Evolutionary conservation across 2,797 vertebrate species (phyloP).

Genomic region (Cryptoblepharus egeriae): DNA sequence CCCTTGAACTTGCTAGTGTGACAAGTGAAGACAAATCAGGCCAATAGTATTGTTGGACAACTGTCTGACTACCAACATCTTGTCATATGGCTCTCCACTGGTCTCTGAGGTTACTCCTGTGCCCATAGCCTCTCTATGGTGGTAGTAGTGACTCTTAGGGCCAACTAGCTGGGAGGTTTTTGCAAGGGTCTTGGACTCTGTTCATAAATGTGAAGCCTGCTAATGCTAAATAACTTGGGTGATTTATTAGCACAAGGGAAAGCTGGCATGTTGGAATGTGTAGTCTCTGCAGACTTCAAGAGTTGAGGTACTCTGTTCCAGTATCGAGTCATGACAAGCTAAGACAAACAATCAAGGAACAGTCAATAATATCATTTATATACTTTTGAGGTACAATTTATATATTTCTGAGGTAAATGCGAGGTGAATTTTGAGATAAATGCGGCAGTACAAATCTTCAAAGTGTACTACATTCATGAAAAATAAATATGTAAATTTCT

Average conservation of each 20-base stretch:
- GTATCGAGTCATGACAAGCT: background rate
- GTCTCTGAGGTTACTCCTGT: no score
- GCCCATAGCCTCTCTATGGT: no score
- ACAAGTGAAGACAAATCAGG: no score
- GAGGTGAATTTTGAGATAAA: no score
- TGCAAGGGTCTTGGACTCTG: no score
- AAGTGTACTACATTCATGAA: background rate
- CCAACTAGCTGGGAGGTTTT: no score
- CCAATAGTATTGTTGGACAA: no score
- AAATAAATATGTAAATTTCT: background rate
- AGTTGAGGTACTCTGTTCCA: background rate
- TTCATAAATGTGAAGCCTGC: background rate
- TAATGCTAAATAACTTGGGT: background rate
- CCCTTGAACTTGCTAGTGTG: no score
- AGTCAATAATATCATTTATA: background rate
- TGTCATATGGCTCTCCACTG: no score
- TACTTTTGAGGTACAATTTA: no score
- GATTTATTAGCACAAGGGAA: background rate
- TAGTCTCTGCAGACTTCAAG: background rate
- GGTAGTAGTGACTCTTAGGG: no score
- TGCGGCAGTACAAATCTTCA: background rate
- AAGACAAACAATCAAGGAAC: background rate
- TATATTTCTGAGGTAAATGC: background rate
- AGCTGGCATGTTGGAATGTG: background rate
- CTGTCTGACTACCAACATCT: no score